Evolutionary conservation across 2,797 vertebrate species (phyloP), one percentile per base, ranked within the genome.

Genomic region (Gallirallus australis): DNA sequence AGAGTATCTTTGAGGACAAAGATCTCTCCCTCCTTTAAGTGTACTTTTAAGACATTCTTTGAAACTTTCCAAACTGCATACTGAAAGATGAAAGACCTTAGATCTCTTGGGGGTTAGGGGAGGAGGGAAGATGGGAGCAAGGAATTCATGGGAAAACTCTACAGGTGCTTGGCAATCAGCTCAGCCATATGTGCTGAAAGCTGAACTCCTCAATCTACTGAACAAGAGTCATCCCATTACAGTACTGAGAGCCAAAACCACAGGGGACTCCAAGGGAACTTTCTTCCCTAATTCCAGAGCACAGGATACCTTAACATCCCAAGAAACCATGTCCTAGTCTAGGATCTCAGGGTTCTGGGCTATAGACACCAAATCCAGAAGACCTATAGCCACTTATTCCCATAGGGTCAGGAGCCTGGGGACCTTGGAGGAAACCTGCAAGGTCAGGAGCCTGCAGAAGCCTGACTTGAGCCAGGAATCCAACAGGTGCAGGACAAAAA

Each of bases 401-500:
- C 56, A 28, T 5, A 70, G 21, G 11, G 7, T n/a, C 64, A 84
- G 64, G 25, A 88, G 53, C 37, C 52, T 83, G 53, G 21, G 42
- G 72, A 83, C 69, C 33, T 64, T 82, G 80, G 61, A 82, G 21
- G 39, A 47, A 54, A 63, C 47, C 39, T 84, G 63, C 63, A 86
- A 92, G 66, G 82, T 61, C 59, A 93, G 54, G 12, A 83, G 31
- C 17, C 64, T 75, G 66, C 66, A 78, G 33, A 82, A 81, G 35
- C 14, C 45, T 10, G 7, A 63, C 20, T 10, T 65, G 53, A 93
- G 66, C 50, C 1, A 1, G 37, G 27, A 39, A 14, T 86, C 52
- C 59, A 85, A 56, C 63, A 94, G 77, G 86, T 88, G 50, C 57
- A 90, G 69, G 80, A 90, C 80, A 86, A 90, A 94, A 96, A 64